Evolutionary conservation across 1,140 invertebrate species (phyloP).

Genomic region (Euura lappo): DNA sequence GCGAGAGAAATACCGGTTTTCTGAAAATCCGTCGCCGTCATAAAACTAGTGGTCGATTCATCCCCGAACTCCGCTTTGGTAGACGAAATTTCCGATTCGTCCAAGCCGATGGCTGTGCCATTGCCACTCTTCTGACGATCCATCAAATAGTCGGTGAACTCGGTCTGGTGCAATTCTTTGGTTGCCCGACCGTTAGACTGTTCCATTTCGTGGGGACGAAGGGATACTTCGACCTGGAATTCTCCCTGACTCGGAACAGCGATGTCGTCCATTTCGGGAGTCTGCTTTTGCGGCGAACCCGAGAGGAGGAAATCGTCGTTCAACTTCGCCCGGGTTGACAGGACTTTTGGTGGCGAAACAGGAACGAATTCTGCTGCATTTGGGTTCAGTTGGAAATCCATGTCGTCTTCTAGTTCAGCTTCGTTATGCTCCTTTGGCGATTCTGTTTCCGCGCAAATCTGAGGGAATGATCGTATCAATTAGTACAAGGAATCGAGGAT

Average conservation of each 20-base stretch:
- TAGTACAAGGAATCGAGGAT: too few relatives aligned
- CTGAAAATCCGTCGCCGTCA: conserved; percentile 38
- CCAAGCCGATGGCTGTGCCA: conserved; percentile 43
- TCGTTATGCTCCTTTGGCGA: background rate
- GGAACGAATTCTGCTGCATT: conserved; percentile 76
- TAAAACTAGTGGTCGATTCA: conserved; percentile 48
- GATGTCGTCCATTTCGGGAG: conserved; percentile 65
- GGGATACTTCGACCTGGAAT: conserved; percentile 66
- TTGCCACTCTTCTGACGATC: conserved; percentile 23
- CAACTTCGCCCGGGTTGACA: conserved; percentile 38
- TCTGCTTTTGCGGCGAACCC: conserved; percentile 68
- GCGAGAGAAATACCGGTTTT: conserved; percentile 37
- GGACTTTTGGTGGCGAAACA: conserved; percentile 61
- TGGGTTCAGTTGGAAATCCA: conserved; percentile 75
- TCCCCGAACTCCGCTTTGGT: conserved; percentile 62
- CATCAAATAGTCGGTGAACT: conserved; percentile 13
- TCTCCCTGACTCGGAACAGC: conserved; percentile 68
- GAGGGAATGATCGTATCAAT: background rate
- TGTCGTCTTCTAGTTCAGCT: conserved; percentile 57
- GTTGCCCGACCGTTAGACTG: conserved; percentile 26
- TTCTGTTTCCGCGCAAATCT: background rate
- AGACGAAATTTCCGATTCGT: conserved; percentile 60
- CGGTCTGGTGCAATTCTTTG: background rate
- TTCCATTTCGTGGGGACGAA: conserved; percentile 65
- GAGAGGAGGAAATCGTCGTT: conserved; percentile 64